phyloP scores from a whole-genome alignment of 2,113 vertebrate species.

The Nematolebias whitei region DNA sequence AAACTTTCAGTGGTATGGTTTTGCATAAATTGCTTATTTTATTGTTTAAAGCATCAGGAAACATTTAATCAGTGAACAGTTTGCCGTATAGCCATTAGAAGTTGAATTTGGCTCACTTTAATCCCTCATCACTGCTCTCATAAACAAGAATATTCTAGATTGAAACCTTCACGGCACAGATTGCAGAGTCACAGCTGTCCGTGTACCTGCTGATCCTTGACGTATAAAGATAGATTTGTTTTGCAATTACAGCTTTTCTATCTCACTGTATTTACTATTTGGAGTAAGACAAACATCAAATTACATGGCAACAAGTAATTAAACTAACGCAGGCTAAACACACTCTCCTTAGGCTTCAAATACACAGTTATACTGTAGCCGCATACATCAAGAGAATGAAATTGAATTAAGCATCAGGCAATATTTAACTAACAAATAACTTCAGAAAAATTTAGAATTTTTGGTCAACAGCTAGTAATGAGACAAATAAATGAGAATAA shows the following conservation, averaged over 20 bases:
- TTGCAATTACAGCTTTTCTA: not conserved
- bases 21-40: no score
- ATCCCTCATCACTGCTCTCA: slow-evolving; percentile 21
- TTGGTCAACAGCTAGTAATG: not conserved
- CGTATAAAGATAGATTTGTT: not conserved
- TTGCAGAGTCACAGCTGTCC: not conserved
- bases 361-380: not conserved
- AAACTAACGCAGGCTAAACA: slow-evolving; percentile 3
- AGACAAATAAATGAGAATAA: not conserved
- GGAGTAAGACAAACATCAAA: not conserved
- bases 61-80: slow-evolving; percentile 5
- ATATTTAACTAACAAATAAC: not conserved
- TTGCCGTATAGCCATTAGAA: not conserved
- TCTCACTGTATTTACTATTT: slow-evolving; percentile 3
- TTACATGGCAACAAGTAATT: slow-evolving; percentile 3
- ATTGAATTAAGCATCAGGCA: not conserved
- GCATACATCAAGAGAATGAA: not conserved
- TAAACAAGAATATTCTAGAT: not conserved
- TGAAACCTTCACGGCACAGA: not conserved
- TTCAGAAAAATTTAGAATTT: not conserved
- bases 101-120: slow-evolving; percentile 5
- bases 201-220: not conserved
- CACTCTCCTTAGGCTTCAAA: not conserved
- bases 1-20: no score
- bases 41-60: slow-evolving; percentile 6